Base-by-base conservation (phyloP, 2,888 invertebrate species). In the Apamea epomidion region DNA sequence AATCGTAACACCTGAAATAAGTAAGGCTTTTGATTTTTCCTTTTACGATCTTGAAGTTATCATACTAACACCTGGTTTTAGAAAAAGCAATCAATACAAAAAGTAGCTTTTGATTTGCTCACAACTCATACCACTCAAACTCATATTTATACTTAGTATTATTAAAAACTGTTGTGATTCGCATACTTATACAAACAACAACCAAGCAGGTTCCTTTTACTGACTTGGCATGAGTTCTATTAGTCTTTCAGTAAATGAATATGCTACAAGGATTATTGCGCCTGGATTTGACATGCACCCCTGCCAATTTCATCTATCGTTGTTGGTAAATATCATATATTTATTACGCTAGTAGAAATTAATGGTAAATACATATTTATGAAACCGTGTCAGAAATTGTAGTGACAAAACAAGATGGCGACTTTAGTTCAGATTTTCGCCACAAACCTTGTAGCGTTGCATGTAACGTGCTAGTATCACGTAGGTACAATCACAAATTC, bases 1-100 rank as follows among this genome's bases (percentile, higher is more conserved):
- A 42, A 42, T n/a, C 42, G 12, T 18, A 37, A 72, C 14, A 60
- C 8, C 58, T 72, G 42, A n/a, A 42, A 54, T 54, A 54, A 42
- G 72, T 72, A 72, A 60, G n/a, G 37, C n/a, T 37, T n/a, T 37
- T 72, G 54, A 58, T 37, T 37, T 72, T 12, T 42, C 18, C n/a
- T 42, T n/a, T 18, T 18, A 37, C 37, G 71, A 37, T 12, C 25
- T 71, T 70, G 12, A 25, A 70, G 29, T 14, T 32, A 16, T 54
- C 8, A 1, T 51, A 21, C 2, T 14, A 29, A 32, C 25, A 14
- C 21, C 29, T 21, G 21, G 12, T 45, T 42, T 7, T 42, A 42
- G 7, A 3, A 42, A 42, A 67, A 42, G 25, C 37, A 32, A 65
- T 37, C 1, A 8, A 4, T 42, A 12, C n/a, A 68, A 68, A 68